Evolutionary conservation across 2,888 invertebrate genomes (phyloP), one percentile per base, ranked within the genome.

Genomic region (Griposia aprilina): DNA sequence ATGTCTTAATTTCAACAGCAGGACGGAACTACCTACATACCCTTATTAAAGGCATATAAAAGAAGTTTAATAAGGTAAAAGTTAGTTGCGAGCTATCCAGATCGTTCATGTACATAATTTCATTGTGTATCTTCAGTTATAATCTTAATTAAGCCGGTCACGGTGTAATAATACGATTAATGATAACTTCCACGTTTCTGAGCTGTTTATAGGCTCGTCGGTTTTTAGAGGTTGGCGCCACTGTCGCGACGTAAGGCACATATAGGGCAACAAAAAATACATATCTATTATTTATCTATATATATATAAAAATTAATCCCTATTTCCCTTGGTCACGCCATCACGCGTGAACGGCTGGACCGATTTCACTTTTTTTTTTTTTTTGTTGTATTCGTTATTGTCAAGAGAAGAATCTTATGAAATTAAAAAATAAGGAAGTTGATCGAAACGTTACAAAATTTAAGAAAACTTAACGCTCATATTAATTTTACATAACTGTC

Each of bases 131-230:
- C 94, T 92, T 73, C 85, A 81, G 87, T 86, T 88, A 90, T 92
- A 90, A 94, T 94, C 93, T 95, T 94, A 95, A 95, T 95, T 92
- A 93, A 92, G 87, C 84, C 83, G 88, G 95, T 95, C 93, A 95
- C 94, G 95, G 92, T 93, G 93, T 92, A 94, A 95, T 95, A 94
- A 93, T 94, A 88, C 92, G 88, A 88, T 92, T 94, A 94, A 94
- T 93, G 92, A 90, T 90, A 86, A 90, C 89, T 90, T 90, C 90
- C 91, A 89, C 89, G 89, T 92, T 92, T 90, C 91, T 87, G 87
- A 90, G 87, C 93, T 85, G 92, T 95, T 94, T 94, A 91, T 92
- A 93, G 93, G 90, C 92, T 93, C 94, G 94, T 93, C 95, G 93
- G 89, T 82, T 92, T 92, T 92, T 90, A 87, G 87, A 90, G 88